Evolutionary conservation across 2,888 invertebrate genomes (phyloP), one percentile per base, ranked within the genome.

Genomic region (Thereva unica): DNA sequence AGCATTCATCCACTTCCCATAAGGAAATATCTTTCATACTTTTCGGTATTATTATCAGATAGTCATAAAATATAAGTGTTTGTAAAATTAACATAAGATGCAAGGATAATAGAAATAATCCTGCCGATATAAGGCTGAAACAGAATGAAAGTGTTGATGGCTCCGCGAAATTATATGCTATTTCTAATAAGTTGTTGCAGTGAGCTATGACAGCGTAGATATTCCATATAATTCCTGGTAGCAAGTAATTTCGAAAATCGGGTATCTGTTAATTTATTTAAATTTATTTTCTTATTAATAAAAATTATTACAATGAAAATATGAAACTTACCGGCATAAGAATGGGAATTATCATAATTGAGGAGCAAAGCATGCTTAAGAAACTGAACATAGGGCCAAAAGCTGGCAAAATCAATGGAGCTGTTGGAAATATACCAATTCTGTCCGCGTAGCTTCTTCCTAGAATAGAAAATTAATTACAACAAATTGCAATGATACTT

Each of bases 221-320:
- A 66, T 75, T 76, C 74, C 74, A 75, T 41, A 74, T 57, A 34
- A 75, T 71, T 10, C 72, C 69, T 0, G 73, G 72, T 4, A 75
- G 52, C 7, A 75, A 69, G 53, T 68, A 73, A 35, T 70, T 65
- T 54, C 71, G 69, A 63, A 70, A 68, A 40, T 68, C 54, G 23
- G 70, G 68, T 50, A 68, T 71, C 74, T 74, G 64, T 6, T 45
- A 35, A 56, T n/a, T 0, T 5, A 42, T n/a, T 34, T 8, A 44
- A 34, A n/a, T n/a, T n/a, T n/a, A n/a, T n/a, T n/a, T n/a, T n/a
- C n/a, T n/a, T n/a, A n/a, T 23, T 5, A 9, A 45, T 56, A 44
- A 10, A n/a, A 23, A 4, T 7, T 4, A 8, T 12, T 8, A 44
- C 5, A 44, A 44, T 3, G n/a, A 8, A 34, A 42, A 35, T 42